Percentiles rank a stretch among this genome's conserved stretches.
phyloP scores from a whole-genome alignment of 2,797 vertebrate genomes.

The Strix occidentalis region DNA sequence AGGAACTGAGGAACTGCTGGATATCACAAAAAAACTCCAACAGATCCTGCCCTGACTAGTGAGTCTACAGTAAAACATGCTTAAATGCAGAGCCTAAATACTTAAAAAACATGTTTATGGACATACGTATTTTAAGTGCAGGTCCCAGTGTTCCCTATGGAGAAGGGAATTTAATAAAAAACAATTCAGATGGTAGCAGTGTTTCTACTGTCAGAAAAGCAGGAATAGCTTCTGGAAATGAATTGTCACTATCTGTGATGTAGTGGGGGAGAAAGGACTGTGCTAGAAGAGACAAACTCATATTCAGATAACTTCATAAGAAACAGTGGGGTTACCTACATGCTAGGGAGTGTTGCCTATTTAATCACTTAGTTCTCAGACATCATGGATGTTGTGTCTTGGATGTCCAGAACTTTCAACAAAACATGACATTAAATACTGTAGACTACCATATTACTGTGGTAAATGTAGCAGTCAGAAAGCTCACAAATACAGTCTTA shows the following conservation, averaged over 20 bases:
- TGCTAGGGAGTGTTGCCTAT: not conserved
- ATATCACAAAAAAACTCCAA: not conserved
- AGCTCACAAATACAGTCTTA: not conserved
- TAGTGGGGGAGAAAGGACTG: not conserved
- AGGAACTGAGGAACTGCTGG: not conserved
- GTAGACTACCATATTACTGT: not conserved
- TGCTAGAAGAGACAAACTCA: not conserved
- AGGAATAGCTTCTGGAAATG: not conserved
- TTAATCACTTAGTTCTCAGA: not conserved
- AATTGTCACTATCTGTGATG: not conserved
- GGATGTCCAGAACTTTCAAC: not conserved
- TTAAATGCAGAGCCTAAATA: not conserved
- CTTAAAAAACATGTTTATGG: not conserved
- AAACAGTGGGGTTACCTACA: not conserved
- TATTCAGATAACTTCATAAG: not conserved
- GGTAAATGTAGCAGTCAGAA: not conserved
- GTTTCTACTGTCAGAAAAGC: not conserved
- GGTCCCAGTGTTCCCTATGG: not conserved
- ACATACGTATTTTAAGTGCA: not conserved
- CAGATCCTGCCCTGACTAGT: not conserved
- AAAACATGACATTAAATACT: not conserved
- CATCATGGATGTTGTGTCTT: not conserved
- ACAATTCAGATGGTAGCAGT: not conserved
- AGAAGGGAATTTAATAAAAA: not conserved
- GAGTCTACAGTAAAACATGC: not conserved